Conservation (phyloP, 2,113 vertebrate genomes). For the Geococcyx californianus region DNA sequence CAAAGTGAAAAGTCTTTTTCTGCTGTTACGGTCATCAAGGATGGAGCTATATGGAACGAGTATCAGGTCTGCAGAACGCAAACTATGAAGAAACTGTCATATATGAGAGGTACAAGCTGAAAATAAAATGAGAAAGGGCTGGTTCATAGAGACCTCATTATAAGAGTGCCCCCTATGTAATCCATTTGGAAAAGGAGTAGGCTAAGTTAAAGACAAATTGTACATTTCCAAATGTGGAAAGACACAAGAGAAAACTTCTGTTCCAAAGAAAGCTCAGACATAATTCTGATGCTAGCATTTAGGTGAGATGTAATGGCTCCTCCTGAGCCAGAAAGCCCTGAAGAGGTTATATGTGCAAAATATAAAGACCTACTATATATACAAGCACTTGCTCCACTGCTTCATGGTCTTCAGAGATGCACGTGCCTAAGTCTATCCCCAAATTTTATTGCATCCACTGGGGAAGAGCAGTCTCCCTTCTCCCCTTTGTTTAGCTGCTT, state of each 20-base stretch:
- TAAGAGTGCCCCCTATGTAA: neutral
- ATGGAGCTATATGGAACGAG: neutral
- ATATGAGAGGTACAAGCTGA: neutral
- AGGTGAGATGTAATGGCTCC: neutral
- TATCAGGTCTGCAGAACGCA: neutral
- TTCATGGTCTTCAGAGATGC: neutral
- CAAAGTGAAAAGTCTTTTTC: neutral
- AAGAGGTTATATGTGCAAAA: neutral
- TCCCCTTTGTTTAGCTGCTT: neutral
- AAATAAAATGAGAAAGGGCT: neutral
- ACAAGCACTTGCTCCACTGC: neutral
- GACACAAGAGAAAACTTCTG: neutral
- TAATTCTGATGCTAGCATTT: neutral
- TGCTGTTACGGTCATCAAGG: neutral
- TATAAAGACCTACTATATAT: accelerated
- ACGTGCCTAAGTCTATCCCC: neutral
- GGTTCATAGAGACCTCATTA: neutral
- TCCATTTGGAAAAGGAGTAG: neutral
- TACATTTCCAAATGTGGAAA: neutral
- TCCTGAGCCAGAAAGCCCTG: neutral
- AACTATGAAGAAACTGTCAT: neutral
- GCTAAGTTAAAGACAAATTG: neutral
- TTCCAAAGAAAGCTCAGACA: neutral
- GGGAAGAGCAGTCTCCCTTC: neutral
- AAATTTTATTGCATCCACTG: neutral